These are phyloP conservation scores for Pachycephala philippinensis DNA, from an alignment of 2,113 vertebrate species.

Conservation along the genomic window DNA sequence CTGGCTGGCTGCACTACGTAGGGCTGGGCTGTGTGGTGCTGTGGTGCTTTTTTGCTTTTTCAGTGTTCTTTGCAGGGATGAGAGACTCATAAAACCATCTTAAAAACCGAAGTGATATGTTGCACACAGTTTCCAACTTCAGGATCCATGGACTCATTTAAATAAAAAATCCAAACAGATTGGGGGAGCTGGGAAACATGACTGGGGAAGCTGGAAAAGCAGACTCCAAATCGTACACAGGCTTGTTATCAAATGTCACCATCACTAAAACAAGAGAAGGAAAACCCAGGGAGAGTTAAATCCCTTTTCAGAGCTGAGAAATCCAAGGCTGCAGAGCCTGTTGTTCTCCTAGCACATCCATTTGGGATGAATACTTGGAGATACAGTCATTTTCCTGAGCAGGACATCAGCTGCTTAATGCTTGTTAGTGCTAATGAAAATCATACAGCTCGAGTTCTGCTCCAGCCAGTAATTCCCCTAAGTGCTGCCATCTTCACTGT, in stretches of 20 bases:
- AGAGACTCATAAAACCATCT: neutral
- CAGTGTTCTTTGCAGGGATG: neutral
- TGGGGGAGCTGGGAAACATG: neutral
- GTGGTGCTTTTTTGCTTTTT: neutral
- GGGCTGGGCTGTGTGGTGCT: neutral
- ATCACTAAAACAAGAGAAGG: neutral
- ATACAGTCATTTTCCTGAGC: constrained; percentile 9
- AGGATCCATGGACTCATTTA: neutral
- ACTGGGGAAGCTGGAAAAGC: neutral
- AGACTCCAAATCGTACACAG: neutral
- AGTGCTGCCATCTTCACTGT: neutral
- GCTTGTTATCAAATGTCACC: neutral
- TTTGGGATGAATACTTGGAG: constrained; percentile 2
- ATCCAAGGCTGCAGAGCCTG: neutral
- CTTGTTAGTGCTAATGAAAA: constrained; percentile 35
- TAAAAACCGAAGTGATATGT: neutral
- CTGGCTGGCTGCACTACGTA: neutral
- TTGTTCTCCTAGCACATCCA: fast-evolving
- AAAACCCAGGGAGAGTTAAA: neutral
- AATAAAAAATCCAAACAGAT: neutral
- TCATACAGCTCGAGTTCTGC: neutral
- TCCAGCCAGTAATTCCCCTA: neutral
- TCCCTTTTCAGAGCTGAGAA: neutral
- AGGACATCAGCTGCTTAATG: neutral
- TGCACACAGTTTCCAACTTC: neutral